Evolutionary conservation across 2,888 invertebrate genomes (phyloP), one percentile per base, ranked within the genome.

Genomic region (Agriotes lineatus): DNA sequence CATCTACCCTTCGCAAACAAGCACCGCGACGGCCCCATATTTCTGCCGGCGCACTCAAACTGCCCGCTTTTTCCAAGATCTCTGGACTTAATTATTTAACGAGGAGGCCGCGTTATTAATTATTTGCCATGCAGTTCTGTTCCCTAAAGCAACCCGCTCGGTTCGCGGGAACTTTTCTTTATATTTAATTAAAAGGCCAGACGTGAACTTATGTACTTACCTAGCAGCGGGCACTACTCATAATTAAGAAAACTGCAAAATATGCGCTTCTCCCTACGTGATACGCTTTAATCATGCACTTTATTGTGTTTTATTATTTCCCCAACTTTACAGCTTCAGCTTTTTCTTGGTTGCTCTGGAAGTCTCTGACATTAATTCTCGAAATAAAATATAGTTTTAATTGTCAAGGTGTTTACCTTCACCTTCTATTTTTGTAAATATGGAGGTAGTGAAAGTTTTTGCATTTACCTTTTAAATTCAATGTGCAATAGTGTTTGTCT

Each of bases 231-330:
- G 37, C 61, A 60, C 44, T 60, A 60, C 44, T 65, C 61, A 39
- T 67, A 67, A 67, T 67, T 67, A 67, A 57, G 62, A 56, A 67
- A 67, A 67, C 50, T 67, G 67, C 22, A 50, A 54, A 57, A 54
- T 62, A 67, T 62, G 57, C 50, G 35, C 67, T 42, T 42, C 44
- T 30, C 12, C 37, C 45, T 42, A 45, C 42, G 54, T 59, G 52
- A 66, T 66, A 37, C 58, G 52, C 57, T 65, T 65, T 65, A 20
- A 59, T 65, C 37, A 50, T 45, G 35, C 52, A 52, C 7, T 52
- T 50, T 19, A 45, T 50, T 30, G 12, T 10, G 37, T 37, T 61
- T 61, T 33, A 16, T 50, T 50, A 25, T 42, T 61, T 52, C 12
- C 35, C 39, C 19, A 52, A 52, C 7, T 19, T 42, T 22, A 42